These are phyloP conservation scores for Hipposideros armiger DNA, from an alignment of 2,113 vertebrate genomes.

Conservation along the genomic window DNA sequence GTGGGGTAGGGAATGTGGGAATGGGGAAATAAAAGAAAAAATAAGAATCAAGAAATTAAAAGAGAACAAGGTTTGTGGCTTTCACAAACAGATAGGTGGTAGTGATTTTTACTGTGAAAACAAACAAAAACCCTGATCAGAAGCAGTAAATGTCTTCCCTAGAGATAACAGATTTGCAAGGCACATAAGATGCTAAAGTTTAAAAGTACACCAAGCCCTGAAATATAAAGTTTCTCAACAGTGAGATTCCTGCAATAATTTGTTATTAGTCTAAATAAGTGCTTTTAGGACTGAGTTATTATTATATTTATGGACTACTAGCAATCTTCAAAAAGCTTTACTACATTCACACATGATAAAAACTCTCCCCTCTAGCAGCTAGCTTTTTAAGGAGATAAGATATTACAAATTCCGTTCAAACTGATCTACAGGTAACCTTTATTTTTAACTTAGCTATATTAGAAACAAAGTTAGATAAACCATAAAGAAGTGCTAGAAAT, in stretches of 20 bases:
- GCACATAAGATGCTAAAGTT: slow-evolving; percentile 16
- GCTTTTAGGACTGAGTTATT: not conserved
- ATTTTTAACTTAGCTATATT: not conserved
- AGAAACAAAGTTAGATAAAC: slow-evolving; percentile 1
- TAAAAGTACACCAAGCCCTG: not conserved
- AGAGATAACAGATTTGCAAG: not conserved
- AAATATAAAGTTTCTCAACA: slow-evolving; percentile 1
- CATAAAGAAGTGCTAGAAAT: not conserved
- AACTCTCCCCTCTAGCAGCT: not conserved
- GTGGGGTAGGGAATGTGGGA: not conserved
- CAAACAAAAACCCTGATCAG: not conserved
- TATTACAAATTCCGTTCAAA: slow-evolving; percentile 1
- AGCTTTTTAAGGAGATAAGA: not conserved
- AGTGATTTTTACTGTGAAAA: not conserved
- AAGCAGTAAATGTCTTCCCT: not conserved
- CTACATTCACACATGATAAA: not conserved
- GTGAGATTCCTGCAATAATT: not conserved
- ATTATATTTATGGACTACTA: not conserved
- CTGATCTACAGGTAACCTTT: not conserved
- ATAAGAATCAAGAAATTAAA: slow-evolving; percentile 15
- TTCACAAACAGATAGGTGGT: not conserved
- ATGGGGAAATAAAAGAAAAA: not conserved
- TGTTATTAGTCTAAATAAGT: not conserved
- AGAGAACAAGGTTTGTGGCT: not conserved
- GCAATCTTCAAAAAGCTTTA: not conserved